A percentile compares a stretch with the other conserved stretches of the same genome.
These are phyloP conservation scores for Hylia prasina DNA, from an alignment of 2,113 vertebrate species.

Conservation along the genomic window DNA sequence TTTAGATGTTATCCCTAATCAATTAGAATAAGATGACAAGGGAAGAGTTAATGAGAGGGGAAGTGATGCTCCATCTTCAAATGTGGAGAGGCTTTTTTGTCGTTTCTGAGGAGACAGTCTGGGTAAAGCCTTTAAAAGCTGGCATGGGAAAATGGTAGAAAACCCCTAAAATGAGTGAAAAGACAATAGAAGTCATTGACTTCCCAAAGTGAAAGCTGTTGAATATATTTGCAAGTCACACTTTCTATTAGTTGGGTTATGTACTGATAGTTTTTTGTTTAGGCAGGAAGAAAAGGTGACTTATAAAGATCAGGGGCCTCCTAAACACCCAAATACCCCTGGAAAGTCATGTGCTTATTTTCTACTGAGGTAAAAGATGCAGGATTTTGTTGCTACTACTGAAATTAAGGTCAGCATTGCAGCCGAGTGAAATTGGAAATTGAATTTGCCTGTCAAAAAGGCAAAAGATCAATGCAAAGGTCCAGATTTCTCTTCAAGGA, in stretches of 20 bases:
- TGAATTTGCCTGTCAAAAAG: neutral
- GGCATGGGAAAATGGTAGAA: neutral
- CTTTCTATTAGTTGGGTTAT: neutral
- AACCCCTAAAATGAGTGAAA: neutral
- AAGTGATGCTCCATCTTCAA: neutral
- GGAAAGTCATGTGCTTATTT: neutral
- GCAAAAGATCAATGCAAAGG: neutral
- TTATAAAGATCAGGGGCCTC: neutral
- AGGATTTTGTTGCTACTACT: neutral
- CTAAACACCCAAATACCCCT: neutral
- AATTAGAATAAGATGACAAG: neutral
- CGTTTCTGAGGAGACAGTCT: neutral
- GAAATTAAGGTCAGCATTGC: conserved; percentile 2
- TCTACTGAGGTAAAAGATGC: neutral
- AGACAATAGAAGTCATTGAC: neutral
- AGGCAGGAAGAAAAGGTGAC: neutral
- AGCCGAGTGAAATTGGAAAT: conserved; percentile 5
- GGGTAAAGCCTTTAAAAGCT: neutral
- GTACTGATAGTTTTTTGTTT: neutral
- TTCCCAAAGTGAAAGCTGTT: neutral
- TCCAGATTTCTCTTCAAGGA: neutral
- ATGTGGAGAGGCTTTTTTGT: neutral
- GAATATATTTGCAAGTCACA: neutral
- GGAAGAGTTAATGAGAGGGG: neutral
- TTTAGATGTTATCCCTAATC: neutral